Evolutionary conservation across 2,888 invertebrate genomes (phyloP).

Genomic region (Thumatha senex): DNA sequence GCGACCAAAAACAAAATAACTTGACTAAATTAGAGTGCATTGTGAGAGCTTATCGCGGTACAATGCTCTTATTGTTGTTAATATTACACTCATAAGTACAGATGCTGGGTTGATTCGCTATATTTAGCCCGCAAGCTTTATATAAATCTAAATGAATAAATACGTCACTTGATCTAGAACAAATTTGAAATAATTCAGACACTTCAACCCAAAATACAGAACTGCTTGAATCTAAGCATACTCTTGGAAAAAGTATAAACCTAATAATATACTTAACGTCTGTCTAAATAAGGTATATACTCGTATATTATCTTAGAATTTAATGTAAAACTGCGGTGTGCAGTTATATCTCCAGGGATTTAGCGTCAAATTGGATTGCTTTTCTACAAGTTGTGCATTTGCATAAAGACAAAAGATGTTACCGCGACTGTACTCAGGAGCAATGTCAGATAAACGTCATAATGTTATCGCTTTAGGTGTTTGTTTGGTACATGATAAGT

Average conservation of each 20-base stretch:
- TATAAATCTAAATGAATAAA: constrained; percentile 4
- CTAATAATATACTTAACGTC: constrained; percentile 28
- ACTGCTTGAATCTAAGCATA: constrained; percentile 42
- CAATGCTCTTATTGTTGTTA: constrained; percentile 29
- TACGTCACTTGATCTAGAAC: constrained; percentile 16
- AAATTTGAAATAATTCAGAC: constrained; percentile 20
- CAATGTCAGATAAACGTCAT: constrained; percentile 10
- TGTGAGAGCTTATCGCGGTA: constrained; percentile 33
- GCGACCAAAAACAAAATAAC: constrained; percentile 27
- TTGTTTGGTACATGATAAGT: not conserved
- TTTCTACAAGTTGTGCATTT: constrained; percentile 72
- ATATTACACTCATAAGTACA: constrained; percentile 19
- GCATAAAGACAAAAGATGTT: constrained; percentile 62
- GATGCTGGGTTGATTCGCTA: constrained; percentile 3
- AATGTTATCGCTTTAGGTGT: not conserved
- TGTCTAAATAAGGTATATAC: constrained; percentile 38
- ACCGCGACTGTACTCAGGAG: constrained; percentile 17
- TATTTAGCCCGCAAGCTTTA: constrained; percentile 7
- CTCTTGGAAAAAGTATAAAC: constrained; percentile 25
- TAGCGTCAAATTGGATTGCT: constrained; percentile 73
- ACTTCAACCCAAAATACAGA: constrained; percentile 34
- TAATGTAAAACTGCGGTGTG: constrained; percentile 71
- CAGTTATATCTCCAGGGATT: constrained; percentile 65
- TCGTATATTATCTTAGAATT: constrained; percentile 44
- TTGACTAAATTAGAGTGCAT: constrained; percentile 38